These are phyloP conservation scores for Nannobrachium achirus DNA, from an alignment of 2,113 vertebrate species.

Conservation along the genomic window DNA sequence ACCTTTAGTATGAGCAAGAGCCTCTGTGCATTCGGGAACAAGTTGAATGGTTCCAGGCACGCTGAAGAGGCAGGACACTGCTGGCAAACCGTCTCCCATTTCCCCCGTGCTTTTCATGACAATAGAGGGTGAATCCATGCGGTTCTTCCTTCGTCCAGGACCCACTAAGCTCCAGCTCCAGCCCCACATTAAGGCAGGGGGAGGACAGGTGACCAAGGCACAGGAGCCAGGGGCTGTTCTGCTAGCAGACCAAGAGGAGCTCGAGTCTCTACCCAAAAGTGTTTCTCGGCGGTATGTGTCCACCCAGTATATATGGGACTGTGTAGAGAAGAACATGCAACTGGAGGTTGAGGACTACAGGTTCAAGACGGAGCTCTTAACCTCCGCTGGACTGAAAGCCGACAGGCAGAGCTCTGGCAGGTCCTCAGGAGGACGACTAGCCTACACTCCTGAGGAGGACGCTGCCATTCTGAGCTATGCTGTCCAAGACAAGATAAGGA, in stretches of 20 bases:
- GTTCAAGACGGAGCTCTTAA: slow-evolving; percentile 51
- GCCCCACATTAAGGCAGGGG: slow-evolving; percentile 83
- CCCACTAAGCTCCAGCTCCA: slow-evolving; percentile 78
- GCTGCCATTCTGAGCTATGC: slow-evolving; percentile 81
- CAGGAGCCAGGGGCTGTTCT: slow-evolving; percentile 85
- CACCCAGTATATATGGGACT: slow-evolving; percentile 83
- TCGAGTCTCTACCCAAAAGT: slow-evolving; percentile 13
- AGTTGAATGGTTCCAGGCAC: too few relatives aligned
- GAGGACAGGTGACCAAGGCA: slow-evolving; percentile 80
- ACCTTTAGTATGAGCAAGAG: too few relatives aligned
- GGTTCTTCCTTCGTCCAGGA: slow-evolving; percentile 87
- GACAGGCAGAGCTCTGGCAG: neutral
- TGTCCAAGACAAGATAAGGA: slow-evolving; percentile 53
- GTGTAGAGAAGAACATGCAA: slow-evolving; percentile 79
- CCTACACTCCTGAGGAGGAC: slow-evolving; percentile 84
- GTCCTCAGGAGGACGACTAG: neutral
- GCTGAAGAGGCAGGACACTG: too few relatives aligned
- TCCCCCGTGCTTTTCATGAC: slow-evolving; percentile 75
- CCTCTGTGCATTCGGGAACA: too few relatives aligned
- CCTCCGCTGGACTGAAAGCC: slow-evolving; percentile 8
- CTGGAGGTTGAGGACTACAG: slow-evolving; percentile 82
- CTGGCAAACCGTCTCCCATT: neutral
- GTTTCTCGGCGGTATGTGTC: slow-evolving; percentile 80
- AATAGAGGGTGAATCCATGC: slow-evolving; percentile 80
- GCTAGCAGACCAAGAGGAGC: slow-evolving; percentile 79